Conservation (phyloP, 2,888 invertebrate species). For the Ferrisia virgata region DNA sequence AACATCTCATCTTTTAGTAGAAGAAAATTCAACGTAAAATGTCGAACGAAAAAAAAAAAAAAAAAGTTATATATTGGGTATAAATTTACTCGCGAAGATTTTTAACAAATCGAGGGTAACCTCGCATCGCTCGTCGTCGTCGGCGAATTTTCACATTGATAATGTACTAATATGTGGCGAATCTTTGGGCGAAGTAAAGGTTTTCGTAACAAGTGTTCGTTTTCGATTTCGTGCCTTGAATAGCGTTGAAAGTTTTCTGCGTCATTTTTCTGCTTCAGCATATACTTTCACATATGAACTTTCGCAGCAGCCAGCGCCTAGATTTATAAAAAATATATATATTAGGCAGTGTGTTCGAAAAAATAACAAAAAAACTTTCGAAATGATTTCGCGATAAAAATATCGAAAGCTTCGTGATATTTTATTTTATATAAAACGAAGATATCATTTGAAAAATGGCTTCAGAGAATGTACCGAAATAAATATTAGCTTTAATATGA, state of each 20-base stretch:
- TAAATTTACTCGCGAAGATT: neutral
- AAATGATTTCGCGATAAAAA: slow-evolving; percentile 11
- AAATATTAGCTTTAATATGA: slow-evolving; percentile 17
- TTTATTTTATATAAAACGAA: slow-evolving; percentile 1
- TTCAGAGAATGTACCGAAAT: neutral
- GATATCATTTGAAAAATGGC: slow-evolving; percentile 17
- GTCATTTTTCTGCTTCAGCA: neutral
- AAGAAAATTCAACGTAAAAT: neutral
- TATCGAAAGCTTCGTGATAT: neutral
- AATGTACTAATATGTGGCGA: slow-evolving; percentile 5
- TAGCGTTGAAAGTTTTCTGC: neutral
- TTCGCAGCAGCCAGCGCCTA: neutral
- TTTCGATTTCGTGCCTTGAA: slow-evolving; percentile 17
- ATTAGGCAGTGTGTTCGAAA: no score
- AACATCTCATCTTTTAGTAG: neutral
- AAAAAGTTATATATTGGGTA: neutral
- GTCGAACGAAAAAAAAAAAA: neutral
- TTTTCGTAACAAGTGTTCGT: slow-evolving; percentile 14
- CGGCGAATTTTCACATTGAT: slow-evolving; percentile 3
- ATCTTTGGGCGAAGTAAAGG: slow-evolving; percentile 1
- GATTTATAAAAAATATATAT: neutral
- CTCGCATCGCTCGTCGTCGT: neutral
- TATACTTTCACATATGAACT: neutral
- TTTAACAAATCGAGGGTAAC: neutral
- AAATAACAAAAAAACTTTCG: slow-evolving; percentile 5